Base-by-base conservation (phyloP, 2,888 invertebrate genomes). In the Hylaea fasciaria region DNA sequence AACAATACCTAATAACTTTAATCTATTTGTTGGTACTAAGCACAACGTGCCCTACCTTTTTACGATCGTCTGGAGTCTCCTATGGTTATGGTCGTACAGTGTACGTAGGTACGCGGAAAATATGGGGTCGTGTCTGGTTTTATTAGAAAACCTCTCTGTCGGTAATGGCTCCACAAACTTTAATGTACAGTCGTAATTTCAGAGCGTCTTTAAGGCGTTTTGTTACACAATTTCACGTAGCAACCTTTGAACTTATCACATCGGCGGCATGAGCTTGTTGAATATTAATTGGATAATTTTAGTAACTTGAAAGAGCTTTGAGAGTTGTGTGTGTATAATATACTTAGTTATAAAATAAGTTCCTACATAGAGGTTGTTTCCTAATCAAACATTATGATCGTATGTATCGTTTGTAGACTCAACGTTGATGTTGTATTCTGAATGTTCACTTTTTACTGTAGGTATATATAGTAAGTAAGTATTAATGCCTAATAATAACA, bases 211-310 rank as follows among this genome's bases (percentile, higher is more conserved):
- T n/a, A n/a, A 40, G n/a, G n/a, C n/a, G n/a, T n/a, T n/a, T n/a
- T 11, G 41, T 43, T 43, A 17, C 40, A 13, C 13, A 49, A 49
- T 43, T 43, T 43, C 44, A 50, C 45, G 45, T 45, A 39, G 45
- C 22, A 44, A 49, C 37, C 49, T 43, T 39, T 29, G 17, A 50
- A 57, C 37, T 50, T 50, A 22, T 45, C 45, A 57, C 57, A 40
- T 50, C 50, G 5, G 10, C 44, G 39, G 39, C 50, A 49, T 39
- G 57, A 51, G 45, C 57, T 40, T 37, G 50, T 32, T 50, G 57
- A 57, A 57, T 57, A 50, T 57, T 45, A 45, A 50, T 50, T 57
- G 39, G 37, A 35, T 11, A 50, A 39, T 57, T 57, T 45, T 39
- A 39, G 17, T 49, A 49, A 57, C 40, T 3, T 22, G 22, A 57